Evolutionary conservation across 2,888 invertebrate species (phyloP), one percentile per base, ranked within the genome.

Genomic region (Ormia ochracea): DNA sequence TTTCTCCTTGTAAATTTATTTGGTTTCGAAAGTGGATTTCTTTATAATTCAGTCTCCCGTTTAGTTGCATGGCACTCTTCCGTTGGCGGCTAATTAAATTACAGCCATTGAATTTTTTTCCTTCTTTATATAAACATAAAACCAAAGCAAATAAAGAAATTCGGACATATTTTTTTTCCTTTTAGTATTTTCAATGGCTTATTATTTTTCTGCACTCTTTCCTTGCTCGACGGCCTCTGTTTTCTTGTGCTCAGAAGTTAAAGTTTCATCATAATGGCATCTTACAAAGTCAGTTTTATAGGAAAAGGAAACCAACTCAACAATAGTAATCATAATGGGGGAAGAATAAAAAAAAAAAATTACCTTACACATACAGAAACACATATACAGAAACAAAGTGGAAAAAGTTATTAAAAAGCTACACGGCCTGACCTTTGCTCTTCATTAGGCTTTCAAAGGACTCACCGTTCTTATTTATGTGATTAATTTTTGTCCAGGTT

Each of bases 71-170:
- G 48, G 52, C 23, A 66, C 48, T 58, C 48, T 52, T 61, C 76
- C 72, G 17, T 72, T 28, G 75, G 75, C 75, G 26, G 61, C 72
- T 76, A 72, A 75, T 80, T 80, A 76, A 80, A 72, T 76, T 69
- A 36, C 56, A 68, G 61, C 41, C 66, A 75, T 66, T 75, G 65
- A 77, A 74, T 66, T 66, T 26, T 31, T n/a, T 59, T 52, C n/a
- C 14, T 75, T 45, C 38, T 59, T 43, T 41, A 21, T 26, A 6
- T 1, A 14, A 10, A 56, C n/a, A 17, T 12, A 36, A 36, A n/a
- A 45, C 17, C 7, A 28, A 43, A 28, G 48, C 17, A 36, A 73
- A 56, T 23, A 41, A 54, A n/a, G 2, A 28, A 33, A 58, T 45
- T 12, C 10, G 36, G 23, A 68, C 59, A 58, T n/a, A n/a, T n/a